phyloP scores from a whole-genome alignment of 2,113 vertebrate genomes.

The Chelonoidis abingdonii region DNA sequence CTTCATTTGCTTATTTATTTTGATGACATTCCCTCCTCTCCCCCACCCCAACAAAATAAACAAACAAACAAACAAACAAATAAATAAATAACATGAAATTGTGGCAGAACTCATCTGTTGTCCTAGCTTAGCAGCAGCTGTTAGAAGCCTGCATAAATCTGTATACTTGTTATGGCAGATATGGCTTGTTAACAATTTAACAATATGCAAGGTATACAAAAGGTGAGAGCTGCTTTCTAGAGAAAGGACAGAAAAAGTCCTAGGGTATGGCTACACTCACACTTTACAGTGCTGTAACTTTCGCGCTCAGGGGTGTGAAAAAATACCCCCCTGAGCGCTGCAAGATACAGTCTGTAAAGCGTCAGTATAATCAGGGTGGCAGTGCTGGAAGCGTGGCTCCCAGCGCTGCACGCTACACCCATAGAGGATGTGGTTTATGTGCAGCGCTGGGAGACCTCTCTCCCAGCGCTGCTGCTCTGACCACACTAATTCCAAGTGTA shows the following conservation, averaged over 20 bases:
- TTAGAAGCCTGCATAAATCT: neutral
- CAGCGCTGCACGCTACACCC: too few species aligned
- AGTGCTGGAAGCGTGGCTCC: too few species aligned
- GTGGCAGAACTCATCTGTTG: neutral
- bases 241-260: neutral
- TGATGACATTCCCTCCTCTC: neutral
- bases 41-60: neutral
- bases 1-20: neutral
- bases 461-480: too few species aligned
- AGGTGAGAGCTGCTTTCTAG: neutral
- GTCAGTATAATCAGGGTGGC: too few species aligned
- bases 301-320: too few species aligned
- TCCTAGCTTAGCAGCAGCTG: neutral
- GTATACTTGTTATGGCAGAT: neutral
- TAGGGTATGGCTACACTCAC: too few species aligned
- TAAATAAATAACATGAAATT: neutral
- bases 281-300: too few species aligned
- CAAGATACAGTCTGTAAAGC: too few species aligned
- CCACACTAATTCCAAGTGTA: too few species aligned
- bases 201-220: neutral
- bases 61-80: neutral
- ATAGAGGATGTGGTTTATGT: too few species aligned
- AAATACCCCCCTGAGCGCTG: too few species aligned
- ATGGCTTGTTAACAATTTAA: neutral
- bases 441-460: too few species aligned